Evolutionary conservation across 2,797 vertebrate genomes (phyloP), one percentile per base, ranked within the genome.

Genomic region (Gephyroberyx darwinii): DNA sequence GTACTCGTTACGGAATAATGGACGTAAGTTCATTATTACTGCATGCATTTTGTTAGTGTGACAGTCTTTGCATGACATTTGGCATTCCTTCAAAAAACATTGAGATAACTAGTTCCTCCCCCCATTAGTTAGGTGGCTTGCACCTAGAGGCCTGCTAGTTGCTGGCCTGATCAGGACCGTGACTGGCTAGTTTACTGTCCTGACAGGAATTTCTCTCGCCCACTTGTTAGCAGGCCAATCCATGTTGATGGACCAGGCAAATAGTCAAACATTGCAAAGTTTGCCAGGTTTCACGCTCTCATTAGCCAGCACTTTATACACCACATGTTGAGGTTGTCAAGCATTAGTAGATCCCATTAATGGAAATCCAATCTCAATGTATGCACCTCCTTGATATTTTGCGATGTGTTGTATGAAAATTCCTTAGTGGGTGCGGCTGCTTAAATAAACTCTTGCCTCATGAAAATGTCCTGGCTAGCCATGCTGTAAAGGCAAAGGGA

Each of bases 11-110:
- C 35, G 19, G 7, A 8, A n/a, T n/a, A 8, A 37, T 20, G 14
- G 22, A 22, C 8, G 16, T 37, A 1, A n/a, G 26, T 14, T 45
- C 43, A 14, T 35, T 53, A 62, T 60, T 54, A 14, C 26, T 65
- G 88, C 81, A 81, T 81, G 72, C 16, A 13, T 65, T 64, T 31
- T 70, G 48, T 66, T 71, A 39, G 4, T 59, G 78, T 80, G n/a
- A n/a, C n/a, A n/a, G n/a, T n/a, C n/a, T n/a, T n/a, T n/a, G n/a
- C n/a, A n/a, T n/a, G n/a, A n/a, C n/a, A n/a, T n/a, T 48, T 6
- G 47, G n/a, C 47, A 16, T 45, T 50, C 19, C n/a, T 19, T 52
- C 20, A 26, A 8, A 22, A 51, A 20, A 9, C 6, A 17, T 14
- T 48, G 5, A 50, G 17, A 17, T n/a, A 16, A n/a, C 45, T 17